Conservation (phyloP, 2,797 vertebrate genomes). For the Basileuterus tristriatus region DNA sequence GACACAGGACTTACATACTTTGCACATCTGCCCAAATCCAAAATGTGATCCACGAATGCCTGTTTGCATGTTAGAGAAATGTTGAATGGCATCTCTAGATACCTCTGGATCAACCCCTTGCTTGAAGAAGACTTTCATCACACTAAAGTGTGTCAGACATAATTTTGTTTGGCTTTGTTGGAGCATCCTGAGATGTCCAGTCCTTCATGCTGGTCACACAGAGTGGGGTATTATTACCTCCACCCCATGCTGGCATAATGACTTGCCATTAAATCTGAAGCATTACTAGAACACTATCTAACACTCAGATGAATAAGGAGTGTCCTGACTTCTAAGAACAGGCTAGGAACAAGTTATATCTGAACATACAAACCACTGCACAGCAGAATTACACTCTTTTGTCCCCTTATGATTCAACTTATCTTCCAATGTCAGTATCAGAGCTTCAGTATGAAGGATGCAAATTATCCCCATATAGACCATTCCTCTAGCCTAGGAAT, state of each 20-base stretch:
- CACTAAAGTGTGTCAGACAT: not conserved
- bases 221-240: not conserved
- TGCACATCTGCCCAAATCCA: not conserved
- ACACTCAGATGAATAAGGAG: not conserved
- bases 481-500: not conserved
- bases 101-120: not conserved
- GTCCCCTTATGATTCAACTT: not conserved
- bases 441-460: not conserved
- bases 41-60: not conserved
- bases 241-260: not conserved
- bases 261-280: not conserved
- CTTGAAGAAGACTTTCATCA: not conserved
- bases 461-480: not conserved
- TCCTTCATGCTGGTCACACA: not conserved
- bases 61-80: not conserved
- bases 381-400: not conserved
- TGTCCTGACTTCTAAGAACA: not conserved
- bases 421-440: not conserved
- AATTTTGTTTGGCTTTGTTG: not conserved
- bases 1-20: not conserved
- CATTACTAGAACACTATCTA: not conserved
- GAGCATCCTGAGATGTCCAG: not conserved
- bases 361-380: not conserved
- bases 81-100: not conserved
- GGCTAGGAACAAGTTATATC: not conserved